Conservation (phyloP, 2,113 vertebrate species). For the Rana temporaria region DNA sequence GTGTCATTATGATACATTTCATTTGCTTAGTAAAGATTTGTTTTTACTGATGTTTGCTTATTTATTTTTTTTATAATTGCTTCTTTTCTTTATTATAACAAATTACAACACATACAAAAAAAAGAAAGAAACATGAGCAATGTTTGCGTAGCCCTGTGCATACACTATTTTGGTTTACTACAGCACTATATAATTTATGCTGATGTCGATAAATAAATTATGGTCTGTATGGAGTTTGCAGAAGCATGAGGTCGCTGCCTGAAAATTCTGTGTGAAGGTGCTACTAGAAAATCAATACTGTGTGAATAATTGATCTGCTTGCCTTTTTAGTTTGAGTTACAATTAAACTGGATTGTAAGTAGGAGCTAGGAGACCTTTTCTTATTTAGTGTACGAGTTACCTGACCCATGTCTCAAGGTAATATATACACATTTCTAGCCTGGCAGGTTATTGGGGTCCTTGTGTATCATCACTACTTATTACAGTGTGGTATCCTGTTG, state of each 20-base stretch:
- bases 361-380: neutral
- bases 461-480: too few relatives aligned
- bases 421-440: neutral
- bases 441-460: too few relatives aligned
- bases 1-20: too few relatives aligned
- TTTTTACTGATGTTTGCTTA: neutral
- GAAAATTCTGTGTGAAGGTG: slow-evolving; percentile 23
- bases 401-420: neutral
- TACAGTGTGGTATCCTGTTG: too few relatives aligned
- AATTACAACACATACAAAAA: too few relatives aligned
- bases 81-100: too few relatives aligned
- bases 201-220: slow-evolving; percentile 16
- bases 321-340: slow-evolving; percentile 13
- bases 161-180: neutral
- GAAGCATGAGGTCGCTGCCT: neutral
- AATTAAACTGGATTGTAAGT: slow-evolving; percentile 5
- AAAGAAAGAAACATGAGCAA: too few relatives aligned
- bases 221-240: neutral
- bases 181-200: neutral
- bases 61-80: too few relatives aligned
- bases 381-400: neutral
- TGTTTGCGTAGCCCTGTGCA: neutral
- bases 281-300: slow-evolving; percentile 28
- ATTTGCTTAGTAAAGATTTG: too few relatives aligned
- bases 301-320: slow-evolving; percentile 41